Evolutionary conservation across 2,888 invertebrate genomes (phyloP), one percentile per base, ranked within the genome.

Genomic region (Monopis laevigella): DNA sequence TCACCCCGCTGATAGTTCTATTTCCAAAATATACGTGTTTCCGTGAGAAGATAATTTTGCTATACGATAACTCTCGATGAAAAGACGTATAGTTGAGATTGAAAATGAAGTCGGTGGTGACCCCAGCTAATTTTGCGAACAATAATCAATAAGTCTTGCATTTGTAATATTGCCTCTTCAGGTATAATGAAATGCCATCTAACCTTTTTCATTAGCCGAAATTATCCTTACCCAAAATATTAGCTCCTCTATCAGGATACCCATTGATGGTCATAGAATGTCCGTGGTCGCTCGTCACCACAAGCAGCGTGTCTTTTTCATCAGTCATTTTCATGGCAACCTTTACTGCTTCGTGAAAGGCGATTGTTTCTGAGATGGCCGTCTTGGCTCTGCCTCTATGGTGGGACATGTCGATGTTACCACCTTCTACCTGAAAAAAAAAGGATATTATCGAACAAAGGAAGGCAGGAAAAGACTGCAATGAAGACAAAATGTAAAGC

Each of bases 281-380:
- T 0, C 90, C 85, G 62, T 93, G 93, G 66, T 93, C 93, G 42
- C 91, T 89, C 1, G 93, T 93, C 2, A 93, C 94, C 32, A 96
- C 84, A 1, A 96, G 74, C 11, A 96, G 75, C 0, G 96, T 96
- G 45, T 89, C 86, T 7, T 84, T 74, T 2, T 84, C 59, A 21
- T 82, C 62, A 1, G 87, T 82, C 64, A 89, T 71, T 8, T 80
- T 55, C 14, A 88, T 48, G 0, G 92, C 90, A 3, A 80, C 72
- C 36, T 84, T 72, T 0, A 96, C 86, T 0, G 96, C 94, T 1
- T 87, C 85, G 41, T 92, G 92, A 51, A 97, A 83, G 1, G 89
- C 88, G 0, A 90, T 72, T 0, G 92, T 87, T 63, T 97, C 96
- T 42, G 86, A 82, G 7, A 97, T 71, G 0, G 96, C 93, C 39